Conservation (phyloP, 1,140 invertebrate genomes). For the Lordiphosa stackelbergi region DNA sequence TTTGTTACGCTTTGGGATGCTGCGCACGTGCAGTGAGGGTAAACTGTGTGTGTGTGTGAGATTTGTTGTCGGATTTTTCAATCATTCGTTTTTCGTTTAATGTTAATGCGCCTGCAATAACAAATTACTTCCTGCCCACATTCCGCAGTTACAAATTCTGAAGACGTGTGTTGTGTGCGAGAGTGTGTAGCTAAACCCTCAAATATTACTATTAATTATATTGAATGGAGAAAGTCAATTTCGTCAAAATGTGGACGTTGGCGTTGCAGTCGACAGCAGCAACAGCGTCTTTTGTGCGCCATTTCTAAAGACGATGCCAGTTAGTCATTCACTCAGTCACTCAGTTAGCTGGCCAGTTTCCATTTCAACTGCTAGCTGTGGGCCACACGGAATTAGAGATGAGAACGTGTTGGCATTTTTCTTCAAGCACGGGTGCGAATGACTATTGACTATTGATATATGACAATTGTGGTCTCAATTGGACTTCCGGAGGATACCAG, state of each 20-base stretch:
- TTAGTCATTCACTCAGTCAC: constrained; percentile 50
- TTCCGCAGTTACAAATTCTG: constrained; percentile 56
- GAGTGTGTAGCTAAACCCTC: constrained; percentile 45
- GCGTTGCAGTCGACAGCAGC: constrained; percentile 13
- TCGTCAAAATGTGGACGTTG: constrained; percentile 49
- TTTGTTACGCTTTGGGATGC: constrained; percentile 33
- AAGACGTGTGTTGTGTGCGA: constrained; percentile 49
- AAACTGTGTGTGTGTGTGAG: constrained; percentile 27
- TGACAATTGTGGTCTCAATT: too few species aligned
- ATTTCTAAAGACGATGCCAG: constrained; percentile 60
- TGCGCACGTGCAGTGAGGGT: constrained; percentile 28
- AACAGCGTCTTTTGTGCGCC: constrained; percentile 60
- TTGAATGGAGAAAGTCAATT: constrained; percentile 75
- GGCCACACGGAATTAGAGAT: constrained; percentile 20
- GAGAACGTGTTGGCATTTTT: constrained; percentile 7
- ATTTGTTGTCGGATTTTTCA: constrained; percentile 23
- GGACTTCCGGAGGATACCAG: too few species aligned
- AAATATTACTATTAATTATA: constrained; percentile 75
- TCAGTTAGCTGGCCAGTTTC: constrained; percentile 52
- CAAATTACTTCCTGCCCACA: constrained; percentile 59
- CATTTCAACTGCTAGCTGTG: constrained; percentile 44
- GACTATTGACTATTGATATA: too few species aligned
- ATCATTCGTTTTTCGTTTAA: constrained; percentile 27
- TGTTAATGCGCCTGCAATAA: constrained; percentile 58
- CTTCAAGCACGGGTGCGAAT: not conserved